Evolutionary conservation across 2,113 vertebrate genomes (phyloP).

Genomic region (Lasiurus cinereus): DNA sequence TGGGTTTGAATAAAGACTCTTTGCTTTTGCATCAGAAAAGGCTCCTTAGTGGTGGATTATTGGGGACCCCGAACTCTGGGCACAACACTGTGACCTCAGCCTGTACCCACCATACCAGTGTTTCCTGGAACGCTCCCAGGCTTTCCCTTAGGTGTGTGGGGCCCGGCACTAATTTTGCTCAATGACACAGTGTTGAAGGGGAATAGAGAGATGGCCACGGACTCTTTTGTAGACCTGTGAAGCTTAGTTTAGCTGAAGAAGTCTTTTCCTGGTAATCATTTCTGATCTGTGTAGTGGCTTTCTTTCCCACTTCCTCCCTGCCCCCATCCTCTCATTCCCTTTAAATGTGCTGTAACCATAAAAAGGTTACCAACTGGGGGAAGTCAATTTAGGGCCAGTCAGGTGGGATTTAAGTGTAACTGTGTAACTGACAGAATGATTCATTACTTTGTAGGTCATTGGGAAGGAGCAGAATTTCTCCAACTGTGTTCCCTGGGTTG

Average conservation of each 20-base stretch:
- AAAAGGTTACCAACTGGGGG: slow-evolving; percentile 19
- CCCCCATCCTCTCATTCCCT: neutral
- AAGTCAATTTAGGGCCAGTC: slow-evolving; percentile 24
- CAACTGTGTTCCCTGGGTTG: slow-evolving; percentile 35
- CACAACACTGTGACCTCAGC: no score
- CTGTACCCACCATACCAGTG: neutral
- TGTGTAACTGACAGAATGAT: slow-evolving; percentile 71
- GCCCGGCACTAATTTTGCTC: neutral
- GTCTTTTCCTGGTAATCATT: slow-evolving; percentile 28
- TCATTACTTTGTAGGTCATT: slow-evolving; percentile 68
- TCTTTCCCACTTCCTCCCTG: neutral
- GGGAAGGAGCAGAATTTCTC: slow-evolving; percentile 52
- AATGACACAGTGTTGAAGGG: neutral
- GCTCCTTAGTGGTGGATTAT: no score
- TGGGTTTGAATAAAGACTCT: no score
- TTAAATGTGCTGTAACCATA: neutral
- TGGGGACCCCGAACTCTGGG: no score
- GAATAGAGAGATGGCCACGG: neutral
- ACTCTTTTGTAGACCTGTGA: neutral
- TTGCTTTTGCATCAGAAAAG: no score
- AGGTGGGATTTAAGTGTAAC: slow-evolving; percentile 51
- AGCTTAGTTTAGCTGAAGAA: slow-evolving; percentile 25
- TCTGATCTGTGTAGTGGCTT: slow-evolving; percentile 43
- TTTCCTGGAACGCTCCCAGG: neutral
- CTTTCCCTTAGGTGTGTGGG: neutral